Conservation (phyloP, 1,140 invertebrate genomes). For the Drosophila ambigua region DNA sequence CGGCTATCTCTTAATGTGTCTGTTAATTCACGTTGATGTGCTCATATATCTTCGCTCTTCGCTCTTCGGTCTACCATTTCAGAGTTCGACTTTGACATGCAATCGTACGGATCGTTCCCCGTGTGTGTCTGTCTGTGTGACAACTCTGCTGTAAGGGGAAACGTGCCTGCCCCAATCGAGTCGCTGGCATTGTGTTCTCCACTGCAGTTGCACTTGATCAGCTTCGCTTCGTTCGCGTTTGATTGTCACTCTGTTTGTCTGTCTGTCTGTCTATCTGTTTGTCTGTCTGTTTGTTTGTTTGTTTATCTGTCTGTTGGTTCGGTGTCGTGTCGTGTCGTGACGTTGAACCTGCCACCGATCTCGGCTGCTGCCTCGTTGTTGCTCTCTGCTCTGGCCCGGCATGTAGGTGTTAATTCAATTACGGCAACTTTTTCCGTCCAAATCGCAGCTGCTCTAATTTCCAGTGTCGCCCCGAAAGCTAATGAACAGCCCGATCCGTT, state of each 20-base stretch:
- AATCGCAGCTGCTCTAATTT: conserved; percentile 35
- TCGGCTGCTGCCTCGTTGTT: not conserved
- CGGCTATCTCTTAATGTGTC: conserved; percentile 76
- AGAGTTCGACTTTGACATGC: conserved; percentile 63
- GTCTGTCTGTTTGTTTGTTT: conserved; percentile 38
- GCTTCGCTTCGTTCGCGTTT: conserved; percentile 20
- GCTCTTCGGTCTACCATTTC: conserved; percentile 56
- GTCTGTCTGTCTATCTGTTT: not conserved
- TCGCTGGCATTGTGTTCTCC: not conserved
- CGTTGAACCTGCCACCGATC: conserved; percentile 60
- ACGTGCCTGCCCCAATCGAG: conserved; percentile 6
- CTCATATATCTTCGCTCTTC: conserved; percentile 72
- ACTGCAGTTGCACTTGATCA: conserved; percentile 49
- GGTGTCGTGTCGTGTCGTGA: conserved; percentile 34
- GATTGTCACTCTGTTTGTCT: conserved; percentile 1
- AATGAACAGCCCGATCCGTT: conserved; percentile 21
- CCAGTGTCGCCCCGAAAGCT: conserved; percentile 30
- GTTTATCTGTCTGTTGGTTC: conserved; percentile 21
- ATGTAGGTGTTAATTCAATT: conserved; percentile 70
- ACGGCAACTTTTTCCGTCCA: conserved; percentile 42
- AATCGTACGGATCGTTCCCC: conserved; percentile 17
- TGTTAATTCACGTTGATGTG: conserved; percentile 79
- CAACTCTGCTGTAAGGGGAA: not conserved
- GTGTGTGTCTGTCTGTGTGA: not conserved
- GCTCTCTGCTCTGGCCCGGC: conserved; percentile 3